These are phyloP conservation scores for Pollachius pollachius DNA, from an alignment of 2,113 vertebrate genomes.

Conservation along the genomic window DNA sequence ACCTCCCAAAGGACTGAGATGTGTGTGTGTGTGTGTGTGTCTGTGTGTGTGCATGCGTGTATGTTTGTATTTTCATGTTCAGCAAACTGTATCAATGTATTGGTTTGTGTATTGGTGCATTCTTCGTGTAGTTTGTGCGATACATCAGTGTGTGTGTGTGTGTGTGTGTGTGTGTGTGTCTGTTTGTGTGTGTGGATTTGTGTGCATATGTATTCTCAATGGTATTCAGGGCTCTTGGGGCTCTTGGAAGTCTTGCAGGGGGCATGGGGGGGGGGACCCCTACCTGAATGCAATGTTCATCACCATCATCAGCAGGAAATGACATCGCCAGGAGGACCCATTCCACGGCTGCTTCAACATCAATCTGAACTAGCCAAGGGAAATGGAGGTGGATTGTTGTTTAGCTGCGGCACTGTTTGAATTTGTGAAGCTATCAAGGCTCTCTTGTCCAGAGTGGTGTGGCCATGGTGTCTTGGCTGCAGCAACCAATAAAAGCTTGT, in stretches of 20 bases:
- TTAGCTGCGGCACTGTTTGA: slow-evolving; percentile 43
- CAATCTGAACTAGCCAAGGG: slow-evolving; percentile 39
- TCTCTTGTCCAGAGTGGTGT: slow-evolving; percentile 7
- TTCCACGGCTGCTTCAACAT: slow-evolving; percentile 49
- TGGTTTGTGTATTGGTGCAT: neutral
- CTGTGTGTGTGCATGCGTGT: neutral
- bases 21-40: slow-evolving; percentile 2
- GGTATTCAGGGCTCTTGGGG: slow-evolving; percentile 49
- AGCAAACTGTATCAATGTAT: neutral
- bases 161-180: slow-evolving; percentile 1
- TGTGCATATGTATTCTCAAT: slow-evolving; percentile 17
- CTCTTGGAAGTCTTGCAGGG: slow-evolving; percentile 25
- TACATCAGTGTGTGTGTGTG: neutral
- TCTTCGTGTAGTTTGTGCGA: neutral
- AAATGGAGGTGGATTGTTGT: slow-evolving; percentile 48
- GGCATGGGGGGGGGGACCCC: neutral
- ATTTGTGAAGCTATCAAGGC: slow-evolving; percentile 35
- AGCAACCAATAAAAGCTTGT: too few species aligned
- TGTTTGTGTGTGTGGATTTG: neutral
- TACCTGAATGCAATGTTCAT: slow-evolving; percentile 48
- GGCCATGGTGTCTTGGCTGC: too few species aligned
- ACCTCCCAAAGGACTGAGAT: neutral
- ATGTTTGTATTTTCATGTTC: neutral
- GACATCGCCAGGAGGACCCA: slow-evolving; percentile 24
- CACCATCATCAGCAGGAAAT: slow-evolving; percentile 54